Percentiles rank a stretch among this genome's conserved stretches.
Evolutionary conservation across 64 coral and sea anemone species (phyloP).

Genomic region (Anthopleura sola): DNA sequence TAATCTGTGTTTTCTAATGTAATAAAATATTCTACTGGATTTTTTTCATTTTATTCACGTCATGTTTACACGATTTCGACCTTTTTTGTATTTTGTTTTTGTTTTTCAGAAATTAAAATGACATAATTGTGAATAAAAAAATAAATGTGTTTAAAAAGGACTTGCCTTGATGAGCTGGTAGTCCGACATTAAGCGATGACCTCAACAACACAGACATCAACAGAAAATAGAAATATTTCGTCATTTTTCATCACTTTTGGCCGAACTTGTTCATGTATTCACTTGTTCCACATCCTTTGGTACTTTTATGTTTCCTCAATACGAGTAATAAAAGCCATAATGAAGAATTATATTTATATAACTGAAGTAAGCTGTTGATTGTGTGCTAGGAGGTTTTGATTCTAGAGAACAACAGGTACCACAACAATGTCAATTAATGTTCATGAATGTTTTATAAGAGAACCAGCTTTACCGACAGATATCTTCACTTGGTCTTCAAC

Average conservation of each 20-base stretch:
- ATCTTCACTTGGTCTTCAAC: neutral
- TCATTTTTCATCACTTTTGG: slow-evolving; percentile 27
- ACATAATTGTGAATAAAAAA: neutral
- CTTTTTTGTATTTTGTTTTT: neutral
- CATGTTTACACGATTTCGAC: neutral
- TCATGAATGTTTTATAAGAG: neutral
- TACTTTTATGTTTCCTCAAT: neutral
- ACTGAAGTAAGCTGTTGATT: neutral
- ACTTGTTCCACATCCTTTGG: neutral
- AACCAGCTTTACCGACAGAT: neutral
- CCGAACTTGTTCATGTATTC: neutral
- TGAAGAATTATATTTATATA: neutral
- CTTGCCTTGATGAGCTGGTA: neutral
- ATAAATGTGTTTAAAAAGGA: neutral
- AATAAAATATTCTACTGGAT: too few relatives aligned
- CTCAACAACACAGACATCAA: neutral
- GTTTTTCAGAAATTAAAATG: neutral
- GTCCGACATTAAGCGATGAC: neutral
- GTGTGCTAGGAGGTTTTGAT: neutral
- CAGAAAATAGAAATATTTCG: neutral
- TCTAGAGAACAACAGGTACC: neutral
- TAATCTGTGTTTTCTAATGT: too few relatives aligned
- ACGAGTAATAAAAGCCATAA: neutral
- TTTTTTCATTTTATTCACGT: neutral
- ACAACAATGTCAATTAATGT: neutral